These are phyloP conservation scores for Tragelaphus buxtoni DNA, from an alignment of 2,113 vertebrate genomes.

Conservation along the genomic window DNA sequence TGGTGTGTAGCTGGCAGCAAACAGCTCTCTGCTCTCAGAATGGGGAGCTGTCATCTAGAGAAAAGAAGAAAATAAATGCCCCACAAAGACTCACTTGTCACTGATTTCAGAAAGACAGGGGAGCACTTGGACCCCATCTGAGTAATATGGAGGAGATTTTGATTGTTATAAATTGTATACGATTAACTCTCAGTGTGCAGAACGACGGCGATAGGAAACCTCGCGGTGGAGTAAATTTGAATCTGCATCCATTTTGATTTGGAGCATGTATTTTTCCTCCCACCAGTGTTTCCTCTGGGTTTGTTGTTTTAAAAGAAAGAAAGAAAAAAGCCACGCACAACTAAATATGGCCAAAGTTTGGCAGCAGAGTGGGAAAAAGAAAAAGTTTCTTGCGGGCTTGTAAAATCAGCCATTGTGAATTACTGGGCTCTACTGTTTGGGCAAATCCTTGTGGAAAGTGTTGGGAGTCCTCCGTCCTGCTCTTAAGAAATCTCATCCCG, in stretches of 20 bases:
- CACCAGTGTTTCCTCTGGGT: neutral
- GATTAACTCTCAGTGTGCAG: slow-evolving; percentile 44
- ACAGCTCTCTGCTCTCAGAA: slow-evolving; percentile 16
- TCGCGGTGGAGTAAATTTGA: slow-evolving; percentile 17
- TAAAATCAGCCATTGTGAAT: slow-evolving; percentile 43
- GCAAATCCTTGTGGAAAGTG: neutral
- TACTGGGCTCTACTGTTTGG: neutral
- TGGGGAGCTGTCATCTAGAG: slow-evolving; percentile 32
- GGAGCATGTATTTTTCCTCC: slow-evolving; percentile 14
- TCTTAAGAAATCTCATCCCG: slow-evolving; percentile 28
- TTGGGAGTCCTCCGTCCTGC: neutral
- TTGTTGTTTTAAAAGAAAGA: neutral
- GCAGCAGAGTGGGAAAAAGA: neutral
- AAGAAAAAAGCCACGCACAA: neutral
- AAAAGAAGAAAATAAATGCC: slow-evolving; percentile 32
- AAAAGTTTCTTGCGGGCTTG: slow-evolving; percentile 49
- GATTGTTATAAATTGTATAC: slow-evolving; percentile 42
- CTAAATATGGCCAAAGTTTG: slow-evolving; percentile 18
- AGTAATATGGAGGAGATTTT: slow-evolving; percentile 22
- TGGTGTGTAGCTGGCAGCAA: slow-evolving; percentile 4
- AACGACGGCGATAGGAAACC: neutral
- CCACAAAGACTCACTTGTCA: slow-evolving; percentile 24
- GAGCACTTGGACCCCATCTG: slow-evolving; percentile 15
- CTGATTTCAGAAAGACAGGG: slow-evolving; percentile 40
- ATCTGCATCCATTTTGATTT: neutral